Evolutionary conservation across 1,140 invertebrate genomes (phyloP).

Genomic region (Drosophila prosaltans): DNA sequence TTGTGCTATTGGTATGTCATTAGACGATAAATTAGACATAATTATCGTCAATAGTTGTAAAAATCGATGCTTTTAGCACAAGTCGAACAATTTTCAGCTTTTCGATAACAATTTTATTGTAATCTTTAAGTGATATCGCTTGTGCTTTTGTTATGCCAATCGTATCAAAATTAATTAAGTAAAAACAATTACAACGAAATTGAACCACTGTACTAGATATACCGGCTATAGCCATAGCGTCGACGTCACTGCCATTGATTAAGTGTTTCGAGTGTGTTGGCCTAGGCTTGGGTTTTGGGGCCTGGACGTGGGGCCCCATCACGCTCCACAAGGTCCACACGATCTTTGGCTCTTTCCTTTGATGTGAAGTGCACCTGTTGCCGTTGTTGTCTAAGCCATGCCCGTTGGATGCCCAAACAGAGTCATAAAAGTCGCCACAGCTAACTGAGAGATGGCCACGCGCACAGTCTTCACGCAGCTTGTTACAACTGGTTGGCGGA

Average conservation of each 20-base stretch:
- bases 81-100: too few species aligned
- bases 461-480: slow-evolving; percentile 48
- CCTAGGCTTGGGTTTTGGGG: slow-evolving; percentile 18
- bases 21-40: too few species aligned
- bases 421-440: slow-evolving; percentile 74
- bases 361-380: slow-evolving; percentile 81
- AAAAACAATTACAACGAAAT: neutral
- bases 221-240: slow-evolving; percentile 25
- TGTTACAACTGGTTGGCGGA: slow-evolving; percentile 71
- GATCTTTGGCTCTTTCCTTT: slow-evolving; percentile 48
- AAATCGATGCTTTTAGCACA: too few species aligned
- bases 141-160: too few species aligned
- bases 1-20: too few species aligned
- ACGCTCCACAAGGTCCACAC: slow-evolving; percentile 5
- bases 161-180: too few species aligned
- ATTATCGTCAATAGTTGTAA: too few species aligned
- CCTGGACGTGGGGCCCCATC: slow-evolving; percentile 4
- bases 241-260: slow-evolving; percentile 66
- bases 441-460: slow-evolving; percentile 40
- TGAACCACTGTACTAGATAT: slow-evolving; percentile 35
- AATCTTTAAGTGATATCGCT: too few species aligned
- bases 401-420: slow-evolving; percentile 62
- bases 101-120: too few species aligned
- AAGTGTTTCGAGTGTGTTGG: slow-evolving; percentile 75
- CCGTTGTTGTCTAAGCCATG: slow-evolving; percentile 50